Conservation (phyloP, 2,797 vertebrate genomes). For the Sandelia bainsii region DNA sequence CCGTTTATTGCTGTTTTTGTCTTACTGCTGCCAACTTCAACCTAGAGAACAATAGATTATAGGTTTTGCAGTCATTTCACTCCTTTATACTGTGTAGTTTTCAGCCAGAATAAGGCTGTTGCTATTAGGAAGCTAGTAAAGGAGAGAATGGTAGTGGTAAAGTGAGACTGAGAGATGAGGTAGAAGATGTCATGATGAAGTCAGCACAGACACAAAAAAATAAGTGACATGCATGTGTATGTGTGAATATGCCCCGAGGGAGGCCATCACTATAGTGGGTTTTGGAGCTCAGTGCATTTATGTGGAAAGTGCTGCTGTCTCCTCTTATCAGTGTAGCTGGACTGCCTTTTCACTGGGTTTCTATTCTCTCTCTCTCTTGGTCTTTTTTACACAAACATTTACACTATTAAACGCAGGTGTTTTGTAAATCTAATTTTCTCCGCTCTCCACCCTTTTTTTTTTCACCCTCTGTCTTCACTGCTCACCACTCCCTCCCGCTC, state of each 20-base stretch:
- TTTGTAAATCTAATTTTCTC: constrained; percentile 34
- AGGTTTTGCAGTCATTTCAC: constrained; percentile 4
- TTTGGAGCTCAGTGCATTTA: constrained; percentile 70
- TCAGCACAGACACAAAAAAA: constrained; percentile 25
- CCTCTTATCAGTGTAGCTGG: constrained; percentile 62
- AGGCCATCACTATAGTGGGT: constrained; percentile 59
- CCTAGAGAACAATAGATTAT: not conserved
- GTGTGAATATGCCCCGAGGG: constrained; percentile 56
- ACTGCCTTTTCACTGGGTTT: constrained; percentile 39
- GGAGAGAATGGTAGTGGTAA: constrained; percentile 21
- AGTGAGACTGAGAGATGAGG: constrained; percentile 38
- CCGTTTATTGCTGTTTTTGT: not conserved
- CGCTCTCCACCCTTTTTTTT: not conserved
- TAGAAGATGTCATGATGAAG: constrained; percentile 49
- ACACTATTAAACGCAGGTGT: constrained; percentile 26
- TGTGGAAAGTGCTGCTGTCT: constrained; percentile 74
- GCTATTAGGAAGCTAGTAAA: constrained; percentile 13
- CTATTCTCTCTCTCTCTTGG: constrained; percentile 1
- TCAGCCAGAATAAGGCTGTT: constrained; percentile 1
- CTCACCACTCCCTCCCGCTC: constrained; percentile 29
- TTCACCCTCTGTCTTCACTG: constrained; percentile 7
- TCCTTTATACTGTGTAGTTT: not conserved
- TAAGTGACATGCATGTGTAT: constrained; percentile 31
- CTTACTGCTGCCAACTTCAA: not conserved
- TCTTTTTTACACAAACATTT: constrained; percentile 21